Percentiles rank a stretch among this genome's conserved stretches.
Evolutionary conservation across 2,113 vertebrate genomes (phyloP).

Genomic region (Ginglymostoma cirratum): DNA sequence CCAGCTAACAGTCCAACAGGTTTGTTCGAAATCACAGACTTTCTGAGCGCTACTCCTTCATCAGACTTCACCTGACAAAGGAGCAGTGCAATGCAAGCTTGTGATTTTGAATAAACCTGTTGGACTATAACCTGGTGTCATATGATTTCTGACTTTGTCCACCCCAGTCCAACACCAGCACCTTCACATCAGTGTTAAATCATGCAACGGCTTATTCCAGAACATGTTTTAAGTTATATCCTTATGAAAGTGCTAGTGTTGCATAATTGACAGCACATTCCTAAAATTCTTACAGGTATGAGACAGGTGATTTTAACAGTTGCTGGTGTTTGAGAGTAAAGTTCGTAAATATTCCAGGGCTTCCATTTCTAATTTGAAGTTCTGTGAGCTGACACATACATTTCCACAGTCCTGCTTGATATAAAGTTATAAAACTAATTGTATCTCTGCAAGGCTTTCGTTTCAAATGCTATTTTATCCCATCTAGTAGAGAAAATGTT

Average conservation of each 20-base stretch:
- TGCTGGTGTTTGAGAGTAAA: neutral
- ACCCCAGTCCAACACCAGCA: no score
- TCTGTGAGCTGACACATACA: neutral
- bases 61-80: no score
- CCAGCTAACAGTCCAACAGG: neutral
- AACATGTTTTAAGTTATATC: neutral
- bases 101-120: no score
- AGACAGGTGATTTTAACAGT: neutral
- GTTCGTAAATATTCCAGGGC: neutral
- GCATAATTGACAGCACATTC: neutral
- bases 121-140: no score
- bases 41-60: no score
- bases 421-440: neutral
- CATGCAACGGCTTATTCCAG: neutral
- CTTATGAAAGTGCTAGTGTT: neutral
- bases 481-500: neutral
- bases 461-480: neutral
- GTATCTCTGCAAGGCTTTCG: neutral
- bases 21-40: no score
- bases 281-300: neutral
- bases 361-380: neutral
- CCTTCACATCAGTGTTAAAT: neutral
- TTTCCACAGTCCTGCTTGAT: neutral
- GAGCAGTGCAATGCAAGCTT: no score
- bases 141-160: no score